Evolutionary conservation across 2,113 vertebrate species (phyloP).

Genomic region (Epinephelus moara): DNA sequence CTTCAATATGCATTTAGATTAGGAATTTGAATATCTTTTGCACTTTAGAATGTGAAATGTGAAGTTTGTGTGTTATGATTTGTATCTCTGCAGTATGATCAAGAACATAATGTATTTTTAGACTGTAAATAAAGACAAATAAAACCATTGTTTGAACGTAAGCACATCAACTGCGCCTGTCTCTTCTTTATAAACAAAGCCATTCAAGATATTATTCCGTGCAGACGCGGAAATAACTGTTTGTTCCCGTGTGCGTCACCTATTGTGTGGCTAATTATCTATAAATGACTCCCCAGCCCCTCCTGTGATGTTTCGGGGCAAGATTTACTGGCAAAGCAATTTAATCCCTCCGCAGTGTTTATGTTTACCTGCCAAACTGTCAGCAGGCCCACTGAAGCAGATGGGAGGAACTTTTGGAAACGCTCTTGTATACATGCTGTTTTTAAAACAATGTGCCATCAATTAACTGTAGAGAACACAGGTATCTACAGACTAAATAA

Average conservation of each 20-base stretch:
- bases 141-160: slow-evolving; percentile 55
- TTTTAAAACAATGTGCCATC: slow-evolving; percentile 44
- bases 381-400: slow-evolving; percentile 32
- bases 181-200: slow-evolving; percentile 71
- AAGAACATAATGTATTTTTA: slow-evolving; percentile 34
- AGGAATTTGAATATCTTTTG: slow-evolving; percentile 38
- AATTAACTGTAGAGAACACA: slow-evolving; percentile 34
- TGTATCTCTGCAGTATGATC: slow-evolving; percentile 8
- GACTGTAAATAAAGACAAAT: slow-evolving; percentile 61
- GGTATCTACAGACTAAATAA: slow-evolving; percentile 53
- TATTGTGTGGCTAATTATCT: slow-evolving; percentile 79
- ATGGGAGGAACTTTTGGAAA: slow-evolving; percentile 41
- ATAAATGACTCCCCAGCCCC: slow-evolving; percentile 40
- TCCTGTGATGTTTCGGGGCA: slow-evolving; percentile 16
- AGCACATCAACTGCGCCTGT: slow-evolving; percentile 26
- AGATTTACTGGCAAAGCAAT: slow-evolving; percentile 38
- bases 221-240: slow-evolving; percentile 66
- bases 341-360: slow-evolving; percentile 66
- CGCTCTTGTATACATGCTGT: slow-evolving; percentile 8
- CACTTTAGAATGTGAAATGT: slow-evolving; percentile 62
- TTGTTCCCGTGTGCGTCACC: slow-evolving; percentile 79
- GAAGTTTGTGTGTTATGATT: slow-evolving; percentile 38
- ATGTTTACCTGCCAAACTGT: slow-evolving; percentile 73
- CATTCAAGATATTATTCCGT: slow-evolving; percentile 61
- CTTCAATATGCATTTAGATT: slow-evolving; percentile 37